phyloP scores from a whole-genome alignment of 2,113 vertebrate species.

The Tachycineta bicolor region DNA sequence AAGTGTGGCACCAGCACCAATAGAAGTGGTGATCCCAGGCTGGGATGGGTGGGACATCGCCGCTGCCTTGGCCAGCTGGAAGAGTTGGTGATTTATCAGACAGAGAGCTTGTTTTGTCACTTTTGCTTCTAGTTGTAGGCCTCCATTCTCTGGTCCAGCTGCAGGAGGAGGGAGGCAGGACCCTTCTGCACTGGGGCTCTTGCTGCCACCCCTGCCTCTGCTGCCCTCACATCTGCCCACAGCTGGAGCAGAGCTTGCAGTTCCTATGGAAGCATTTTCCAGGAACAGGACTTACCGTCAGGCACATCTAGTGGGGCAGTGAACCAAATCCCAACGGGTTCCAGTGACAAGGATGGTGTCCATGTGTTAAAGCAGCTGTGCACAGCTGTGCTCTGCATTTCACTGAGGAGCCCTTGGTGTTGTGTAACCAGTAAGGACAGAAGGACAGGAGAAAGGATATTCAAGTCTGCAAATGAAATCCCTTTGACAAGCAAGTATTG shows the following conservation, averaged over 20 bases:
- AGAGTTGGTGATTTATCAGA: not conserved
- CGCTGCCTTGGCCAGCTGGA: not conserved
- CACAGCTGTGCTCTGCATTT: not conserved
- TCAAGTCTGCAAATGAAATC: not conserved
- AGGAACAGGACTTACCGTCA: not conserved
- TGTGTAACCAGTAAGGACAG: not conserved
- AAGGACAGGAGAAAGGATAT: not conserved
- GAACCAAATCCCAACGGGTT: not conserved
- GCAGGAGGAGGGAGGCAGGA: not conserved
- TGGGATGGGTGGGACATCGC: not conserved
- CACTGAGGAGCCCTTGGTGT: not conserved
- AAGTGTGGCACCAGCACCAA: not conserved
- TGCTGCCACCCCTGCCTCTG: not conserved
- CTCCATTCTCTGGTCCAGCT: not conserved
- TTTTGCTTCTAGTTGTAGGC: not conserved
- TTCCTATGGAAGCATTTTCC: not conserved
- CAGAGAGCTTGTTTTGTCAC: not conserved
- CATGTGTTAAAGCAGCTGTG: not conserved
- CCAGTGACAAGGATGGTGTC: not conserved
- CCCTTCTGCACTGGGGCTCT: not conserved
- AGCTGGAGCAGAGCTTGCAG: not conserved
- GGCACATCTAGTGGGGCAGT: not conserved
- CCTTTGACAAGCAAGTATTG: not conserved
- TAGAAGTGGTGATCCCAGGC: not conserved
- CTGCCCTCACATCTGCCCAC: not conserved